phyloP scores from a whole-genome alignment of 2,113 vertebrate genomes.

The Micronycteris hirsuta region DNA sequence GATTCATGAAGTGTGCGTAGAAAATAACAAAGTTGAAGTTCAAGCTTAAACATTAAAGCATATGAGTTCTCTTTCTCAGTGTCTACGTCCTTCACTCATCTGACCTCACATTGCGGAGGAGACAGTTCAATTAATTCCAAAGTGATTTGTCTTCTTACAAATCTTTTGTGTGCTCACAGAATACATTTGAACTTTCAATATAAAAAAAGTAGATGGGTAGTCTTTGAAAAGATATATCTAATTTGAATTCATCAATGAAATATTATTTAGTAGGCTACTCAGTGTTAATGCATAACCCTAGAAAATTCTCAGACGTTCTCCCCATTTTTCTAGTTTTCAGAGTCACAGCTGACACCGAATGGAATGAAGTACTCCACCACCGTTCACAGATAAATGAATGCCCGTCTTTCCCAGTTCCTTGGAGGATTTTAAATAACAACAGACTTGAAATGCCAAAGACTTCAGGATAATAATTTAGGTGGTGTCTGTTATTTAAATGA shows the following conservation, averaged over 20 bases:
- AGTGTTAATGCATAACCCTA: neutral
- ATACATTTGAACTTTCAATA: neutral
- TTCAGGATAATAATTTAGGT: constrained; percentile 17
- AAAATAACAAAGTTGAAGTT: neutral
- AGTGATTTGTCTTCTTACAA: neutral
- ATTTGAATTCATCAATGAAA: neutral
- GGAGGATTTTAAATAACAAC: constrained; percentile 36
- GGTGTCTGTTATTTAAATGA: neutral
- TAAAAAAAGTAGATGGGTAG: constrained; percentile 10
- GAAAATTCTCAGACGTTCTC: neutral
- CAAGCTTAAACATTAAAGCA: neutral
- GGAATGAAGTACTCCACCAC: neutral
- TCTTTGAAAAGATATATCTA: constrained; percentile 9
- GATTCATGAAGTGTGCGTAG: neutral
- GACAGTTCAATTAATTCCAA: neutral
- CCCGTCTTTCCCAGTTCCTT: neutral
- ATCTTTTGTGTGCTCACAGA: neutral
- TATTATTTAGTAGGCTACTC: constrained; percentile 4
- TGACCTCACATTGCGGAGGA: neutral
- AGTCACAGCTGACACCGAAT: neutral
- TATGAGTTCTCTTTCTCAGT: neutral
- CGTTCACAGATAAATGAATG: constrained; percentile 24
- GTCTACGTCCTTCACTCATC: neutral
- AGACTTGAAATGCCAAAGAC: constrained; percentile 33
- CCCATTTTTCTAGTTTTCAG: constrained; percentile 22